A percentile compares a stretch with the other conserved stretches of the same genome.
phyloP scores from a whole-genome alignment of 2,888 invertebrate species.

The Hylaea fasciaria region DNA sequence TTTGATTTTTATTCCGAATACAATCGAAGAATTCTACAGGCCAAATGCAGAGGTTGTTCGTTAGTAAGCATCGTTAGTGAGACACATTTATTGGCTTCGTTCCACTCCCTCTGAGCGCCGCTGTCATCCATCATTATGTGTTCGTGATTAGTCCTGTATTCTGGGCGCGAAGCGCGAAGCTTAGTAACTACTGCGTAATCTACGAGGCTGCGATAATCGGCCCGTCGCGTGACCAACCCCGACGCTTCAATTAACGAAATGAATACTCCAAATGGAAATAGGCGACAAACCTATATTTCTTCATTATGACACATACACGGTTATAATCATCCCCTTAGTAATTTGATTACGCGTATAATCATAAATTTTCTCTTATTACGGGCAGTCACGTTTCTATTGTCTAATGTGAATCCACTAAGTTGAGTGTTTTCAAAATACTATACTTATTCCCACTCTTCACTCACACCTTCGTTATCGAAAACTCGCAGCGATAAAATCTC shows the following conservation, averaged over 20 bases:
- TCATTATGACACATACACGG: constrained; percentile 38
- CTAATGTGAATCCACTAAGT: background rate
- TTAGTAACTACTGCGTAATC: constrained; percentile 22
- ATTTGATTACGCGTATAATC: constrained; percentile 12
- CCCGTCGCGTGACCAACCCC: constrained; percentile 60
- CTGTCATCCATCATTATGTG: constrained; percentile 57
- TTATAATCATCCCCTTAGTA: constrained; percentile 15
- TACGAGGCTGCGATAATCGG: constrained; percentile 41
- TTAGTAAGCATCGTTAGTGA: constrained; percentile 18
- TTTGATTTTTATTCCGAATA: constrained; percentile 3
- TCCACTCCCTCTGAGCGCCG: constrained; percentile 43
- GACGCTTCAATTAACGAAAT: constrained; percentile 63
- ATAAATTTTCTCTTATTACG: constrained; percentile 9
- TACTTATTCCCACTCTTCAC: no score
- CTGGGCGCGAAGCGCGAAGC: constrained; percentile 41
- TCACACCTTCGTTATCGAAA: no score
- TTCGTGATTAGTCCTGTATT: constrained; percentile 71
- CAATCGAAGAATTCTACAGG: background rate
- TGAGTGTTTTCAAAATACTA: no score
- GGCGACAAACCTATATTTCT: constrained; percentile 53
- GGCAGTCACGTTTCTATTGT: background rate
- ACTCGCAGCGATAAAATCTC: no score
- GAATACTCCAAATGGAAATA: constrained; percentile 55
- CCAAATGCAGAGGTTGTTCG: background rate
- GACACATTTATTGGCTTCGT: constrained; percentile 21